Evolutionary conservation across 2,888 invertebrate species (phyloP).

Genomic region (Tachina grossa): DNA sequence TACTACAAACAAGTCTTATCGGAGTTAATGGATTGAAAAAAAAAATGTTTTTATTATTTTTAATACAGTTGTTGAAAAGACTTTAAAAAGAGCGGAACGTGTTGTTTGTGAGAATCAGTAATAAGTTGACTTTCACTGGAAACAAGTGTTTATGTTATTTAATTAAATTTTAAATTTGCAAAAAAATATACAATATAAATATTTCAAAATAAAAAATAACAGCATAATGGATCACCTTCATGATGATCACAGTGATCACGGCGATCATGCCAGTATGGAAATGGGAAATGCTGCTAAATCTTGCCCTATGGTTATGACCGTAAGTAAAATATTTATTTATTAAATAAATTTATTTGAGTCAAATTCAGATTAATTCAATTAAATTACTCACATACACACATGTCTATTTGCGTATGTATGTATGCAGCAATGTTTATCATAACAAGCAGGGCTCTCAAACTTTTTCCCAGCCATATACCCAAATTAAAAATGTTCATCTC

Average conservation of each 20-base stretch:
- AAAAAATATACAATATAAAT: not conserved
- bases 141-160: slow-evolving; percentile 40
- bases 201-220: slow-evolving; percentile 19
- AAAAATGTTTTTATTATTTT: slow-evolving; percentile 14
- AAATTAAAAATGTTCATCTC: no score
- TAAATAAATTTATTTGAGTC: slow-evolving; percentile 39
- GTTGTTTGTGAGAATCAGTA: slow-evolving; percentile 61
- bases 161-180: slow-evolving; percentile 19
- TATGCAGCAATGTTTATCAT: slow-evolving; percentile 10
- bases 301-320: slow-evolving; percentile 82
- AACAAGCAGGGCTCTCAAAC: not conserved
- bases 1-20: slow-evolving; percentile 52
- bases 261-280: slow-evolving; percentile 33
- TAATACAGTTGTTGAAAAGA: slow-evolving; percentile 33
- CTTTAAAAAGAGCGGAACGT: slow-evolving; percentile 63
- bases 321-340: slow-evolving; percentile 74
- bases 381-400: slow-evolving; percentile 7
- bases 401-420: not conserved
- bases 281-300: slow-evolving; percentile 44
- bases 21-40: slow-evolving; percentile 48
- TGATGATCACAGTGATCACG: slow-evolving; percentile 71
- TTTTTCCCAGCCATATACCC: no score
- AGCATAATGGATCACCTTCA: slow-evolving; percentile 75
- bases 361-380: slow-evolving; percentile 46
- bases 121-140: slow-evolving; percentile 62